These are phyloP conservation scores for Gila robusta DNA, from an alignment of 2,797 vertebrate genomes.

Conservation along the genomic window DNA sequence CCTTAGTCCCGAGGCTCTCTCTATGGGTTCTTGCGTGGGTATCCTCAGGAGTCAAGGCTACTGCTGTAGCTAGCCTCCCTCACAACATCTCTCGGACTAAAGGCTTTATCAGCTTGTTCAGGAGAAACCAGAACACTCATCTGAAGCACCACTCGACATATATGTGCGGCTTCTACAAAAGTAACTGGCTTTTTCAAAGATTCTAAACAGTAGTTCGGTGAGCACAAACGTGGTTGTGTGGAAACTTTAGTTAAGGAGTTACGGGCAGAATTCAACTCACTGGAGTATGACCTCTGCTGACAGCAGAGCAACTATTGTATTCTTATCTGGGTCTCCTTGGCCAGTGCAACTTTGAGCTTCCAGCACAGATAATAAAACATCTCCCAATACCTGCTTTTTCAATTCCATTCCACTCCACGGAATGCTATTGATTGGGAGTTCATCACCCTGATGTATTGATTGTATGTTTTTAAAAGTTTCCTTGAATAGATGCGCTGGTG, in stretches of 20 bases:
- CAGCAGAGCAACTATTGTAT: constrained; percentile 60
- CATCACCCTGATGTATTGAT: constrained; percentile 64
- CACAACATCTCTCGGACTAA: constrained; percentile 50
- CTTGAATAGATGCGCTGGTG: constrained; percentile 38
- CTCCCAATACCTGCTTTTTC: constrained; percentile 62
- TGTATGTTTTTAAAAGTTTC: constrained; percentile 62
- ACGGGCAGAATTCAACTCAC: constrained; percentile 58
- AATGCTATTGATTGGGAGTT: constrained; percentile 65
- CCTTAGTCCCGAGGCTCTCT: constrained; percentile 57
- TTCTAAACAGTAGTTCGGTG: constrained; percentile 51
- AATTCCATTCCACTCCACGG: constrained; percentile 59
- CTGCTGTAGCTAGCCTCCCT: constrained; percentile 41
- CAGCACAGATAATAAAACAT: constrained; percentile 60
- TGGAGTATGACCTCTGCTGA: constrained; percentile 65
- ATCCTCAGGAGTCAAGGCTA: constrained; percentile 59
- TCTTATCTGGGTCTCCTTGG: constrained; percentile 64
- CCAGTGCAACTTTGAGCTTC: constrained; percentile 58
- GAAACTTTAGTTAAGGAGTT: constrained; percentile 63
- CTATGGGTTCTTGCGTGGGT: constrained; percentile 52
- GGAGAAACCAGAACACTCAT: constrained; percentile 56
- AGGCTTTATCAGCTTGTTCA: constrained; percentile 54
- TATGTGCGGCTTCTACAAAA: constrained; percentile 43
- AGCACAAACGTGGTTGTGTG: constrained; percentile 47
- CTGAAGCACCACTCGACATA: constrained; percentile 58
- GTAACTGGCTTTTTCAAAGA: constrained; percentile 51